A percentile compares a stretch with the other conserved stretches of the same genome.
Conservation (phyloP, 2,888 invertebrate genomes). For the Imbricaverruca yamaguchii region DNA sequence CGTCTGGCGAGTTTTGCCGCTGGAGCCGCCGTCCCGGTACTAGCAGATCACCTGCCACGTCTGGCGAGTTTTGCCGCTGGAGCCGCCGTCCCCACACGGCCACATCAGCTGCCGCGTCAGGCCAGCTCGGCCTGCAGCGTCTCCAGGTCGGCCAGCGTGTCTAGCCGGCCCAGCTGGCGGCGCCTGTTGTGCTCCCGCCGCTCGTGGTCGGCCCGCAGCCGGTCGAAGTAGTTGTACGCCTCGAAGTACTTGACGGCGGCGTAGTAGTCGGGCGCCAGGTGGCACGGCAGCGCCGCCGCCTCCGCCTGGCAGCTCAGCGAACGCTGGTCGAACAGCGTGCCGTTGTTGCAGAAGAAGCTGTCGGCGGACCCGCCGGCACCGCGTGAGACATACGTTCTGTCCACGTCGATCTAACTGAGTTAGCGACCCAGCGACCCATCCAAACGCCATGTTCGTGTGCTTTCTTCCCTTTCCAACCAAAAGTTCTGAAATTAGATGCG, state of each 20-base stretch:
- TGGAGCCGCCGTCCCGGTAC: no score
- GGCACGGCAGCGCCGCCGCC: neutral
- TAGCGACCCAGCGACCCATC: no score
- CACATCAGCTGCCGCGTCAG: neutral
- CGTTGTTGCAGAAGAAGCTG: constrained; percentile 21
- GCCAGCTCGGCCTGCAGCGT: neutral
- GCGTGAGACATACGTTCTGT: no score
- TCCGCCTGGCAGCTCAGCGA: neutral
- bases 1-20: no score
- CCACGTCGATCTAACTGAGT: no score
- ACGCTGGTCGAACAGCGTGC: constrained; percentile 13
- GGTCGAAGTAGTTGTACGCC: constrained; percentile 8
- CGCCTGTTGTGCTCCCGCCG: neutral
- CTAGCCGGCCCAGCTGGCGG: neutral
- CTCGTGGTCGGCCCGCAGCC: neutral
- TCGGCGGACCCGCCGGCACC: neutral
- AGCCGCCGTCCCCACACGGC: no score
- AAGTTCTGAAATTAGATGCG: no score
- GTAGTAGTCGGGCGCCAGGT: neutral
- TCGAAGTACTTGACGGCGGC: neutral
- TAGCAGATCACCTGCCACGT: no score
- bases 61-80: no score
- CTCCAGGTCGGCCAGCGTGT: neutral
- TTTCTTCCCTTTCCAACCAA: no score
- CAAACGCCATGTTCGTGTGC: no score